Percentiles rank a stretch among this genome's conserved stretches.
Evolutionary conservation across 2,888 invertebrate genomes (phyloP).

Genomic region (Drosophila atroscutellata): DNA sequence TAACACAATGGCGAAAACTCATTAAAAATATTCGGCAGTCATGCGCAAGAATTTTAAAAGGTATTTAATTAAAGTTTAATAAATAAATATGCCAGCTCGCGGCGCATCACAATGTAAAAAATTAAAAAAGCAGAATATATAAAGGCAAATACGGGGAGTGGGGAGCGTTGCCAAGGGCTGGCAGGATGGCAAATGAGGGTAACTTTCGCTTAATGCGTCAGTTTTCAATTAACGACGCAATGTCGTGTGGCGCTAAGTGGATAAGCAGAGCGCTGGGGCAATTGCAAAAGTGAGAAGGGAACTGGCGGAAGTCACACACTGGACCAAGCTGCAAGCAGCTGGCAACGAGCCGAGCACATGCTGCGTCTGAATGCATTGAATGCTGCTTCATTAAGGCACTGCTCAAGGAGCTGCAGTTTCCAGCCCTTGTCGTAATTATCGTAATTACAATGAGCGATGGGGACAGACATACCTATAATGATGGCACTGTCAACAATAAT

Average conservation of each 20-base stretch:
- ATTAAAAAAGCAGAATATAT: constrained; percentile 54
- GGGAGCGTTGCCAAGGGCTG: background rate
- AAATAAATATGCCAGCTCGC: constrained; percentile 53
- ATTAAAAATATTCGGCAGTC: constrained; percentile 74
- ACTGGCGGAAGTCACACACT: constrained; percentile 10
- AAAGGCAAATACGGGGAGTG: constrained; percentile 28
- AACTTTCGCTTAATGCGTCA: constrained; percentile 68
- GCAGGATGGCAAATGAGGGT: constrained; percentile 2
- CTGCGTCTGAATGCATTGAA: constrained; percentile 56
- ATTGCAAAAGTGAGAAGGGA: background rate
- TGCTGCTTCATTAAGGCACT: constrained; percentile 72
- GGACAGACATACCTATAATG: constrained; percentile 50
- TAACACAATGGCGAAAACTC: constrained; percentile 70
- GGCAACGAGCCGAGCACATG: constrained; percentile 3
- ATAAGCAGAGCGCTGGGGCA: constrained; percentile 50
- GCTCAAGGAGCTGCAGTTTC: constrained; percentile 52
- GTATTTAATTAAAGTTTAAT: constrained; percentile 79
- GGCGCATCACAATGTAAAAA: constrained; percentile 53
- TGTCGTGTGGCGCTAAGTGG: constrained; percentile 66
- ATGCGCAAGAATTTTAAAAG: constrained; percentile 72
- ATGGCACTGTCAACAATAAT: constrained; percentile 60
- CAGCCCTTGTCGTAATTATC: constrained; percentile 71
- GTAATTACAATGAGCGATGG: constrained; percentile 75
- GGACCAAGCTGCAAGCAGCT: constrained; percentile 5
- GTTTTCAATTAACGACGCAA: constrained; percentile 75